Conservation (phyloP, 2,888 invertebrate genomes). For the Lasioglossum morio region DNA sequence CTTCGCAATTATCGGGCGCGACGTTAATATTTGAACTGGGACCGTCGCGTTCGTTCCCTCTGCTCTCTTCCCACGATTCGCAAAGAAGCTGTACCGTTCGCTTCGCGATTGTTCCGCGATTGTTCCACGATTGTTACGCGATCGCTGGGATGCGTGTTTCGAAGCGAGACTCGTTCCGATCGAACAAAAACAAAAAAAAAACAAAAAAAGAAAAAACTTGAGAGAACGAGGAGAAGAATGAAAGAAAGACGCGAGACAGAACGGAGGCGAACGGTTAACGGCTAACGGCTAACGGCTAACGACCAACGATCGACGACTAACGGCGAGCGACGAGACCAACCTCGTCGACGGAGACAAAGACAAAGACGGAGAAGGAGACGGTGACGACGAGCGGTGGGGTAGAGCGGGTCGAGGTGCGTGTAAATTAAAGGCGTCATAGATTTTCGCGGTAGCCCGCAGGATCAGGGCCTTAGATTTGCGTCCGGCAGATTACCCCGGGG, state of each 20-base stretch:
- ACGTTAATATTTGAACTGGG: slow-evolving; percentile 84
- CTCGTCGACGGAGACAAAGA: neutral
- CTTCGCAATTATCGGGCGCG: slow-evolving; percentile 84
- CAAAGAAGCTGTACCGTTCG: slow-evolving; percentile 32
- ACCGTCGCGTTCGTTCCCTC: slow-evolving; percentile 53
- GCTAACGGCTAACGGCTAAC: no score
- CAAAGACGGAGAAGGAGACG: slow-evolving; percentile 15
- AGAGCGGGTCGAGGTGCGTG: slow-evolving; percentile 71
- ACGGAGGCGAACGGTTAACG: neutral
- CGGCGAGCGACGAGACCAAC: neutral
- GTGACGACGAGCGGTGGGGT: slow-evolving; percentile 30
- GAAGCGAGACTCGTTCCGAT: neutral
- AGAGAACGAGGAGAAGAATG: neutral
- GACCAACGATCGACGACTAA: neutral
- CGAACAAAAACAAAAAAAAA: neutral
- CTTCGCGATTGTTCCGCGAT: neutral
- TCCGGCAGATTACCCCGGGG: slow-evolving; percentile 84
- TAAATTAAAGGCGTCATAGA: slow-evolving; percentile 85
- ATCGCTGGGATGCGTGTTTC: neutral
- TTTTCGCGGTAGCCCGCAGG: slow-evolving; percentile 84
- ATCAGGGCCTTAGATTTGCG: slow-evolving; percentile 85
- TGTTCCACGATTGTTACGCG: neutral
- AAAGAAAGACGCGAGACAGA: neutral
- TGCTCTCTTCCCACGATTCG: slow-evolving; percentile 49
- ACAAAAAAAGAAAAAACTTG: neutral